Base-by-base conservation (phyloP, 2,797 vertebrate genomes). In the Cuniculus paca region DNA sequence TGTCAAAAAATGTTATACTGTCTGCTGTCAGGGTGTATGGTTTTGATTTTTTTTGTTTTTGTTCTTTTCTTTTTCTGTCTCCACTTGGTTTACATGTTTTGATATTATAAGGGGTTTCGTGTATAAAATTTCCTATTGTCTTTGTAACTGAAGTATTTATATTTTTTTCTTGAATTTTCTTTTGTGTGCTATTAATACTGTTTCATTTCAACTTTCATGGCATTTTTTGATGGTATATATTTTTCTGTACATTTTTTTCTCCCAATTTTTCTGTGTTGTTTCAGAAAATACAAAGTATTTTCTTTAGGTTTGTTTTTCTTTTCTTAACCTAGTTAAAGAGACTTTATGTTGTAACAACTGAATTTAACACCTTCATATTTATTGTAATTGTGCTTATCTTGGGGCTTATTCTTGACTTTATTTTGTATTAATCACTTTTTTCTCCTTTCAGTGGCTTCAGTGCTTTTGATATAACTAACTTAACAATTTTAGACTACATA, bases 121-220 rank as follows among this genome's bases (percentile, higher is more conserved):
- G 34, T 83, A 31, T 95, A 70, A 85, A 89, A 61, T 6, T 60
- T 77, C 36, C 88, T 85, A n/a, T 87, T 78, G 86, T 36, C 70
- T 79, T 94, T 88, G 52, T 92, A 52, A 83, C n/a, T 61, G 58
- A 77, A 90, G 45, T 90, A 52, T 56, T 63, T 58, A 34, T 45
- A 50, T 79, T 91, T 90, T 93, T 36, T 90, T 14, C 17, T 89
- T 96, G 74, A 83, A 74, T 45, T 92, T 75, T 77, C 17, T 88
- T 80, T 84, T n/a, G 13, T 54, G 22, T 82, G 45, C 48, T 63
- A 22, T 13, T 89, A 88, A 63, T 52, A 11, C 36, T 88, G n/a
- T 52, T 94, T 94, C 39, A 86, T 95, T 91, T 88, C 84, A 58
- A 74, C 85, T 96, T 90, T 83, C 36, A 61, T 92, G 88, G 45